These are phyloP conservation scores for Fringilla coelebs DNA, from an alignment of 2,797 vertebrate species.

Conservation along the genomic window DNA sequence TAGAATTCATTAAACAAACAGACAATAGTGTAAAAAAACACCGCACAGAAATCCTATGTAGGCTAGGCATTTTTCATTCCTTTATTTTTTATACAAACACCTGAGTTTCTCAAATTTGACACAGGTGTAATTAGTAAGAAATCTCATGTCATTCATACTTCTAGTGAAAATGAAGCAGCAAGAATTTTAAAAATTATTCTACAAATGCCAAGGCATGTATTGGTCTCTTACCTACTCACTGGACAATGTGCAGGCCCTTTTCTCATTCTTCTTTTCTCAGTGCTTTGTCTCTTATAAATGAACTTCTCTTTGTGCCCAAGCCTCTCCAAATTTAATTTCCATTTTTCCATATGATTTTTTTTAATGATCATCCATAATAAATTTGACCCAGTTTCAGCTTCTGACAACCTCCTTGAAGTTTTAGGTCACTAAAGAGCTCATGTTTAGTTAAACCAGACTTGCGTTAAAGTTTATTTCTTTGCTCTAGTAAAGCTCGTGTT, in stretches of 20 bases:
- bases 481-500: not conserved
- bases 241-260: not conserved
- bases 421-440: not conserved
- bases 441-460: not conserved
- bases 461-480: not conserved
- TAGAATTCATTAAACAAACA: not conserved
- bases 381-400: not conserved
- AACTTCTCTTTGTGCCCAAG: not conserved
- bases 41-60: not conserved
- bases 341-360: not conserved
- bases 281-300: not conserved
- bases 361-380: not conserved
- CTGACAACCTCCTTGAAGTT: not conserved
- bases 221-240: not conserved
- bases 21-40: rapidly evolving
- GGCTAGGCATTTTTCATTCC: not conserved
- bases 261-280: not conserved
- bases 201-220: not conserved
- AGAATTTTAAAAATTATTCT: not conserved
- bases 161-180: not conserved
- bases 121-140: not conserved
- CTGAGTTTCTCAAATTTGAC: not conserved
- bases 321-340: not conserved
- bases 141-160: not conserved
- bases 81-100: not conserved